A percentile compares a stretch with the other conserved stretches of the same genome.
phyloP scores from a whole-genome alignment of 2,888 invertebrate genomes.

The Aporophyla nigra region DNA sequence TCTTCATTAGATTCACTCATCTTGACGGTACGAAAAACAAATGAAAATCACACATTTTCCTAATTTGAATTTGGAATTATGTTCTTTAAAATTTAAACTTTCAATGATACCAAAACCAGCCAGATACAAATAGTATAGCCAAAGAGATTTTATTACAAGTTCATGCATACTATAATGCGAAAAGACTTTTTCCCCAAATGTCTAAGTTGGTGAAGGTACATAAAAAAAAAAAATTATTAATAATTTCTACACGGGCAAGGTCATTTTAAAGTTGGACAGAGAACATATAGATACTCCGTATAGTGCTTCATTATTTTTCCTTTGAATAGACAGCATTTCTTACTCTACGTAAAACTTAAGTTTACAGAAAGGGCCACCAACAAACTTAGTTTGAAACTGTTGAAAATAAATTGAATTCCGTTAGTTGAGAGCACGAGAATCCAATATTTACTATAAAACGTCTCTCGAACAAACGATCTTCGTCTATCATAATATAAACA shows the following conservation, averaged over 20 bases:
- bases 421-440: slow-evolving; percentile 13
- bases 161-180: no score
- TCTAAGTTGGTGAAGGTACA: neutral
- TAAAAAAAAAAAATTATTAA: no score
- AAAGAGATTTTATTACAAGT: no score
- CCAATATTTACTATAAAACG: slow-evolving; percentile 33
- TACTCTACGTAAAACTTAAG: slow-evolving; percentile 12
- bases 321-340: neutral
- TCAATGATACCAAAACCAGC: no score
- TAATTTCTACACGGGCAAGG: no score
- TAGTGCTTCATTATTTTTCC: slow-evolving; percentile 2
- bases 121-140: no score
- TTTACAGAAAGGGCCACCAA: neutral
- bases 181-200: no score
- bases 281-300: neutral
- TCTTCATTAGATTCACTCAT: no score
- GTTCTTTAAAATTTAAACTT: no score
- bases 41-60: no score
- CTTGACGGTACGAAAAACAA: no score
- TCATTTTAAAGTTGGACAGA: neutral
- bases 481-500: neutral
- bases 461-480: neutral
- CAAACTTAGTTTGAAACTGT: slow-evolving; percentile 28
- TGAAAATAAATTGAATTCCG: slow-evolving; percentile 16
- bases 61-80: no score